These are phyloP conservation scores for Molossus alvarezi DNA, from an alignment of 2,797 vertebrate genomes.

Conservation along the genomic window DNA sequence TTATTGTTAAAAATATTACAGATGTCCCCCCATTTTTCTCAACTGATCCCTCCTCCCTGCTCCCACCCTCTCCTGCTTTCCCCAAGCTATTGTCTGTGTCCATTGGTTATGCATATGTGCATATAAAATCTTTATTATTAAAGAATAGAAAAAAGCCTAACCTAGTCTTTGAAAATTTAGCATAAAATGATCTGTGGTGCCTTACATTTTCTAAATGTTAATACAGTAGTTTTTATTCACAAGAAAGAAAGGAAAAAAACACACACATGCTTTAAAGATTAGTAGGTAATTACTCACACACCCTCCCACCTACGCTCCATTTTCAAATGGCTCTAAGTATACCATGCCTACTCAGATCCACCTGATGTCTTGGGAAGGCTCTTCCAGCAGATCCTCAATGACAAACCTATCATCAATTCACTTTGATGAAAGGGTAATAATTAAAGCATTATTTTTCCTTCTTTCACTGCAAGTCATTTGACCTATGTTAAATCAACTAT, in stretches of 20 bases:
- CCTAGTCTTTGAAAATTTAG: conserved; percentile 63
- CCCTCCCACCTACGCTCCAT: conserved; percentile 69
- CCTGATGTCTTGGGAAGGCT: conserved; percentile 82
- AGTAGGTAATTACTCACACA: conserved; percentile 83
- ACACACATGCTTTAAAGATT: conserved; percentile 73
- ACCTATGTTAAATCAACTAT: conserved; percentile 91
- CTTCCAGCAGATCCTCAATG: conserved; percentile 85
- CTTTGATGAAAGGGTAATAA: conserved; percentile 90
- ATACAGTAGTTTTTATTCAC: conserved; percentile 83
- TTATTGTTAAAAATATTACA: too few species aligned
- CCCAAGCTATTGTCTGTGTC: too few species aligned
- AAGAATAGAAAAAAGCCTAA: not conserved
- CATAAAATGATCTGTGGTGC: not conserved
- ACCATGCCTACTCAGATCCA: conserved; percentile 82
- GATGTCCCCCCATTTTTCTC: too few species aligned
- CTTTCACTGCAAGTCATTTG: conserved; percentile 88
- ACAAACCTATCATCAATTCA: conserved; percentile 90
- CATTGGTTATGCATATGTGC: too few species aligned
- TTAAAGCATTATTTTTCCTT: conserved; percentile 88
- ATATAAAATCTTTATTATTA: not conserved
- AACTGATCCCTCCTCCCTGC: too few species aligned
- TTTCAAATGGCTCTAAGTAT: conserved; percentile 87
- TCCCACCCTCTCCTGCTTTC: too few species aligned
- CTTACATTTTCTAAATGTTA: conserved; percentile 80
- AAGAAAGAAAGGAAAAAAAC: conserved; percentile 80